These are phyloP conservation scores for Taenioides sp. DNA, from an alignment of 2,797 vertebrate species.

Conservation along the genomic window DNA sequence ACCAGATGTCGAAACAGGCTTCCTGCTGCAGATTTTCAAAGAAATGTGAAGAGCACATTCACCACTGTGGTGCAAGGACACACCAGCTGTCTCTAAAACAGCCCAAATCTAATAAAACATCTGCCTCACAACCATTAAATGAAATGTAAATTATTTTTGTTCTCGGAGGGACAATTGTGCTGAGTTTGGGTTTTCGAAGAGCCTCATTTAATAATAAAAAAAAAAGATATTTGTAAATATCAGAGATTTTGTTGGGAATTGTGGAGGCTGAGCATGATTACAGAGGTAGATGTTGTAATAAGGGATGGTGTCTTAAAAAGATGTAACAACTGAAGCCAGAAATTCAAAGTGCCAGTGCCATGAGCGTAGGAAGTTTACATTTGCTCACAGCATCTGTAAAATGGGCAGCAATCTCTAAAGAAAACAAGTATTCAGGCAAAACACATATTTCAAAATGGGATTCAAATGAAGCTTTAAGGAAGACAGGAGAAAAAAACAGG, in stretches of 20 bases:
- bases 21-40: not conserved
- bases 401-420: slow-evolving; percentile 8
- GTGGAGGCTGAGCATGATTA: slow-evolving; percentile 13
- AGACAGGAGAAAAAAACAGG: slow-evolving; percentile 4
- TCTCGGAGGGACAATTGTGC: not conserved
- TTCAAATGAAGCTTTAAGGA: slow-evolving; percentile 11
- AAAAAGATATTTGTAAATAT: not conserved
- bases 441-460: not conserved
- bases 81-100: not conserved
- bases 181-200: not conserved
- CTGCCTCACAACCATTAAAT: slow-evolving; percentile 6
- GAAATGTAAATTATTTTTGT: slow-evolving; percentile 8
- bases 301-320: slow-evolving; percentile 3
- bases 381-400: slow-evolving; percentile 1
- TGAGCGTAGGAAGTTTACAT: slow-evolving; percentile 5
- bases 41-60: not conserved
- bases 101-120: slow-evolving; percentile 20
- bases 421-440: slow-evolving; percentile 15
- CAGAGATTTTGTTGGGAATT: not conserved
- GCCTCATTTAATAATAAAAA: not conserved
- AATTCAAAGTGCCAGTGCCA: not conserved
- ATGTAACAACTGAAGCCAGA: slow-evolving; percentile 9
- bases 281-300: slow-evolving; percentile 6
- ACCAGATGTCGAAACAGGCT: not conserved
- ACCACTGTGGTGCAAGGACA: slow-evolving; percentile 1